These are phyloP conservation scores for Capitulum mitella DNA, from an alignment of 2,888 invertebrate genomes.

Conservation along the genomic window DNA sequence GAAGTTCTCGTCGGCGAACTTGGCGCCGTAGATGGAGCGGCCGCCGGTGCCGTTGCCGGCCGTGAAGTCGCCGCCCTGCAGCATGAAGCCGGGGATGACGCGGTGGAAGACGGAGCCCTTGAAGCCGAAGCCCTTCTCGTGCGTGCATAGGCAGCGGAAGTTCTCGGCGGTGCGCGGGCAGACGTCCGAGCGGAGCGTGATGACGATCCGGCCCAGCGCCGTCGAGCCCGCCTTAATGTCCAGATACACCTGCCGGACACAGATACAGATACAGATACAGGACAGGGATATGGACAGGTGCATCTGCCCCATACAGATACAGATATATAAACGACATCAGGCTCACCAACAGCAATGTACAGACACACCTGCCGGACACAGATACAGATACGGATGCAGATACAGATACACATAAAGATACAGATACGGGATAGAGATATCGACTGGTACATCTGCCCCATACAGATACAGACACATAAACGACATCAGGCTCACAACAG, in stretches of 20 bases:
- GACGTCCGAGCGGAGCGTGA: slow-evolving; percentile 83
- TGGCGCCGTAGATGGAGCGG: slow-evolving; percentile 47
- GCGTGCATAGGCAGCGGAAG: slow-evolving; percentile 34
- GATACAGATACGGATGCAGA: background rate
- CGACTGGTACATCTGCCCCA: no score
- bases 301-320: no score
- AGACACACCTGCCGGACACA: no score
- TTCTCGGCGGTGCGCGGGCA: slow-evolving; percentile 85
- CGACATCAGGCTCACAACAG: no score
- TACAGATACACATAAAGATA: background rate
- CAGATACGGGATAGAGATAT: no score
- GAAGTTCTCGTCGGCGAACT: slow-evolving; percentile 47
- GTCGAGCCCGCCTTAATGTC: slow-evolving; percentile 87
- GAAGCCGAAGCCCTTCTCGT: slow-evolving; percentile 41
- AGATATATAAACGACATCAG: no score
- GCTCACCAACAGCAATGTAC: no score
- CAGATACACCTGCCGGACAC: slow-evolving; percentile 92
- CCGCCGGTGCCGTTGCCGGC: slow-evolving; percentile 54
- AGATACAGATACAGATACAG: no score
- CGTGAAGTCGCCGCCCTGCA: slow-evolving; percentile 54
- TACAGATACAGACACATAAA: no score
- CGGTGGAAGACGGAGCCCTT: slow-evolving; percentile 49
- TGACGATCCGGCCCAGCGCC: slow-evolving; percentile 79
- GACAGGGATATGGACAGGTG: no score
- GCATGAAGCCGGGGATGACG: slow-evolving; percentile 52